Evolutionary conservation across 2,888 invertebrate genomes (phyloP), one percentile per base, ranked within the genome.

Genomic region (Dicyrtomina minuta): DNA sequence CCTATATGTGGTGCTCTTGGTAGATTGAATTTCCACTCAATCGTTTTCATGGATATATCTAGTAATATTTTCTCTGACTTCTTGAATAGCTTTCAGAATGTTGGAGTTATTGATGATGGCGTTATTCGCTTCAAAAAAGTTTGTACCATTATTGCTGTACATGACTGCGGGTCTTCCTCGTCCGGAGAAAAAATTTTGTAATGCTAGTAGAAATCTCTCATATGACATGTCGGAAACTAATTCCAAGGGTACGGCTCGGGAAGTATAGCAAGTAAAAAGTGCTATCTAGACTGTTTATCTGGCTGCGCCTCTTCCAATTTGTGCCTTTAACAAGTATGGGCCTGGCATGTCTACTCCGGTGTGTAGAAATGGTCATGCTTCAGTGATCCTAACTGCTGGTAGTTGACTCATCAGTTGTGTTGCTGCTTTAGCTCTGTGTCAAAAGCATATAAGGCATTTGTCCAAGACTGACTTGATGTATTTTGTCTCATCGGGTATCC

Each of bases 11-110:
- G 74, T 12, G 68, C 60, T 27, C 20, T 17, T 0, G 75, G 76
- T 2, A 74, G 75, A 46, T 70, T 72, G 51, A 79, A 79, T 24
- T 73, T 61, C 78, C 77, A 79, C 2, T 41, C 20, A 17, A 79
- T 74, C 2, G 41, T 33, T 44, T 74, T 68, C 1, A 67, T 13
- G 0, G 61, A 20, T n/a, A 77, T 3, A 13, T 62, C 64, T 10
- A 8, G 53, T 8, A 49, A 1, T 3, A 61, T 53, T n/a, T 20
- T 44, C 3, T 6, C 56, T n/a, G 13, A 20, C 44, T 12, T 56
- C 15, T n/a, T 53, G 24, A n/a, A 44, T 4, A 2, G 39, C 20
- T 1, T 61, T 26, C 10, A 43, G n/a, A 1, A 15, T 24, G 3
- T 69, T 5, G 4, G 20, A 6, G 0, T 44, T 56, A 10, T 66